A percentile compares a stretch with the other conserved stretches of the same genome.
phyloP scores from a whole-genome alignment of 2,797 vertebrate species.

The Thaleichthys pacificus region DNA sequence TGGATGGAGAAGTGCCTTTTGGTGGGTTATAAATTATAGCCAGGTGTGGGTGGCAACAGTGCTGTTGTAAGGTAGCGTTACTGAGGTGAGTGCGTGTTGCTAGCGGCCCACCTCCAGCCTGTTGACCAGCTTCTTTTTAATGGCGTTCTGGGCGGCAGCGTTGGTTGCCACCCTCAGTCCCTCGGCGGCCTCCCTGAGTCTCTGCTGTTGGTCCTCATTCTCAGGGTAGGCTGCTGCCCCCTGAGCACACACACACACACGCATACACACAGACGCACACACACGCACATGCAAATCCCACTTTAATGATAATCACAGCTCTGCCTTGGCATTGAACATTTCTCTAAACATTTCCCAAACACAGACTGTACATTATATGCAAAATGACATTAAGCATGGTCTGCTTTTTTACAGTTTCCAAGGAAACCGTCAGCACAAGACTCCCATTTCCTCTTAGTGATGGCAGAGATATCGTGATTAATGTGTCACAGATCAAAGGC shows the following conservation, averaged over 20 bases:
- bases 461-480: conserved; percentile 65
- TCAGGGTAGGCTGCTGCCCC: conserved; percentile 97
- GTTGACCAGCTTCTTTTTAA: conserved; percentile 98
- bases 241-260: conserved; percentile 62
- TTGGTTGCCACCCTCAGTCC: conserved; percentile 96
- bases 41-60: no score
- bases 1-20: no score
- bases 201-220: conserved; percentile 97
- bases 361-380: conserved; percentile 41
- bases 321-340: conserved; percentile 11
- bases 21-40: no score
- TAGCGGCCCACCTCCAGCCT: conserved; percentile 87
- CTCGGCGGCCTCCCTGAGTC: conserved; percentile 93
- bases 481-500: conserved; percentile 68
- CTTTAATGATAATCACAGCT: conserved; percentile 15
- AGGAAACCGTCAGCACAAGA: conserved; percentile 65
- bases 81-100: neutral
- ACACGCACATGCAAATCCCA: conserved; percentile 25
- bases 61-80: neutral
- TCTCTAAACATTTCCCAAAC: conserved; percentile 10
- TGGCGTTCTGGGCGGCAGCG: conserved; percentile 96
- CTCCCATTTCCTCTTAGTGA: conserved; percentile 63
- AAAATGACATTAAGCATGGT: conserved; percentile 52
- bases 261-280: conserved; percentile 18
- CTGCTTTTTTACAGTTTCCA: conserved; percentile 68